phyloP scores from a whole-genome alignment of 2,888 invertebrate species.

The Alviniconcha strummeri region DNA sequence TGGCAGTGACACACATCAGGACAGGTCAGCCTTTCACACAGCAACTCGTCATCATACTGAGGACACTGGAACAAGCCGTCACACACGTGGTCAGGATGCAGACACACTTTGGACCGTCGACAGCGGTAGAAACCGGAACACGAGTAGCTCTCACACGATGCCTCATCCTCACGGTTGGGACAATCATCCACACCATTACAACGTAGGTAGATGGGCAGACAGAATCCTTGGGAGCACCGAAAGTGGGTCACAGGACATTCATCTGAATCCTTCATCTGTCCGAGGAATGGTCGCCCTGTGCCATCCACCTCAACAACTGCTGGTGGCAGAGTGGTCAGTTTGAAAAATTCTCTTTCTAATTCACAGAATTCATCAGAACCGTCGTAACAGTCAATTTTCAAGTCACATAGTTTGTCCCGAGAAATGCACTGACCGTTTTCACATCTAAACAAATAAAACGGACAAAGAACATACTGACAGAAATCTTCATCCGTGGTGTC shows the following conservation, averaged over 20 bases:
- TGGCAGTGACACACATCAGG: constrained; percentile 2
- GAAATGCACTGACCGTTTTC: neutral
- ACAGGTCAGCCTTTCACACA: constrained; percentile 3
- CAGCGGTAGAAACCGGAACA: constrained; percentile 13
- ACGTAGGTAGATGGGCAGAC: constrained; percentile 1
- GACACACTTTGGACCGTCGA: neutral
- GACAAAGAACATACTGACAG: neutral
- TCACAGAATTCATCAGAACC: neutral
- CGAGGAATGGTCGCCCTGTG: neutral
- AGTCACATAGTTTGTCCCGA: neutral
- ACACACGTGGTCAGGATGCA: constrained; percentile 12
- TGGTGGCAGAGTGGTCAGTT: neutral
- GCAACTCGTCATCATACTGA: constrained; percentile 12
- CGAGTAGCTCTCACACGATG: neutral
- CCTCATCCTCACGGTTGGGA: neutral
- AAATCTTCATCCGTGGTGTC: neutral
- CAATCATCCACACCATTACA: constrained; percentile 17
- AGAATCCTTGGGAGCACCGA: neutral
- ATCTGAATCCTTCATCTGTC: neutral
- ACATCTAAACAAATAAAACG: neutral
- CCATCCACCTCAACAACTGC: neutral
- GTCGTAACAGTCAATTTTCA: neutral
- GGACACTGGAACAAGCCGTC: constrained; percentile 15
- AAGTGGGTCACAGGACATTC: constrained; percentile 13
- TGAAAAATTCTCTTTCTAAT: too few relatives aligned